phyloP scores from a whole-genome alignment of 2,888 invertebrate genomes.

The Drosophila mulleri region DNA sequence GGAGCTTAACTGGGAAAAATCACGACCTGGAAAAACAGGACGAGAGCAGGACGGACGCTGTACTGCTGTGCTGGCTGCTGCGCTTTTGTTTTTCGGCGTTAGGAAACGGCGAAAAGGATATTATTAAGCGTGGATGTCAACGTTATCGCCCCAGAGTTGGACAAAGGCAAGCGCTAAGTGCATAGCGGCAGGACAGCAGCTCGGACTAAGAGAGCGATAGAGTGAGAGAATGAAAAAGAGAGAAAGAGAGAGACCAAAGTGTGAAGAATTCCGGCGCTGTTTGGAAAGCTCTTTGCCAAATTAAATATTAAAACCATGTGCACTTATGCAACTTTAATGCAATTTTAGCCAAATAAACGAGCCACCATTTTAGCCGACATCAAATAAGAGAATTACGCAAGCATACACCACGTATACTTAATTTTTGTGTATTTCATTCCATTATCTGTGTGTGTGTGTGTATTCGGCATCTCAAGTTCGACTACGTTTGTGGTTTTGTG shows the following conservation, averaged over 20 bases:
- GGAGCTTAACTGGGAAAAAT: conserved; percentile 64
- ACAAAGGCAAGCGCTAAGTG: conserved; percentile 65
- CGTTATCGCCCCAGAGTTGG: conserved; percentile 67
- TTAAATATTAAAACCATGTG: conserved; percentile 82
- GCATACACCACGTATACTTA: conserved; percentile 67
- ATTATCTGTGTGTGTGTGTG: conserved; percentile 7
- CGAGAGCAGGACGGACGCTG: conserved; percentile 28
- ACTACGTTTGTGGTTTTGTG: conserved; percentile 43
- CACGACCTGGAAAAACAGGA: conserved; percentile 66
- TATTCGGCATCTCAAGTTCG: conserved; percentile 30
- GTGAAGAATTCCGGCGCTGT: conserved; percentile 37
- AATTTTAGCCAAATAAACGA: conserved; percentile 77
- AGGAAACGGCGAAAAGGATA: conserved; percentile 65
- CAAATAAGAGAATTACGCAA: conserved; percentile 63
- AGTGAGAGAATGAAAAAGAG: background rate
- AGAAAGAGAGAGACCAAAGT: background rate
- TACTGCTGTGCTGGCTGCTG: conserved; percentile 32
- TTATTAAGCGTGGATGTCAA: conserved; percentile 81
- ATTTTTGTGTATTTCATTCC: conserved; percentile 44
- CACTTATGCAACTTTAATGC: conserved; percentile 83
- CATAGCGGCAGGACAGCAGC: conserved; percentile 55
- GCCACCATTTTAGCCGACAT: conserved; percentile 54
- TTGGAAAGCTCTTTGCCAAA: conserved; percentile 80
- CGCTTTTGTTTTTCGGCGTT: conserved; percentile 74
- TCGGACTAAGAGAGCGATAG: conserved; percentile 26